Percentiles rank a stretch among this genome's conserved stretches.
Conservation (phyloP, 2,113 vertebrate species). For the Cinclus mexicanus region DNA sequence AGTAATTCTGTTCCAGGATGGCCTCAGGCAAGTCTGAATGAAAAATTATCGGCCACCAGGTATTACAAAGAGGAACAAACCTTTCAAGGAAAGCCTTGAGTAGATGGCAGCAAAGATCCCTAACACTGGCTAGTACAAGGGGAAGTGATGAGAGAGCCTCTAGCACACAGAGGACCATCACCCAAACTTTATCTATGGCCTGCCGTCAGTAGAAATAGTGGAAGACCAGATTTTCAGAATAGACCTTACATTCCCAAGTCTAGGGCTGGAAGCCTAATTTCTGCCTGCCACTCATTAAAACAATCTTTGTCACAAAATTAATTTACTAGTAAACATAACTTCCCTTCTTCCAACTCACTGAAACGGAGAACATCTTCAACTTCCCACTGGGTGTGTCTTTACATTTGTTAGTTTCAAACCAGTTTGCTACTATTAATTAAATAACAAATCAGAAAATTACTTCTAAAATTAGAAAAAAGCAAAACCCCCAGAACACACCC, state of each 20-base stretch:
- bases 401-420: slow-evolving; percentile 24
- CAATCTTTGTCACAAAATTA: neutral
- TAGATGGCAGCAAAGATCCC: neutral
- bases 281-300: neutral
- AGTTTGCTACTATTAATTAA: slow-evolving; percentile 64
- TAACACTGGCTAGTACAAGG: neutral
- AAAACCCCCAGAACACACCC: neutral
- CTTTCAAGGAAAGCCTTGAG: neutral
- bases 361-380: slow-evolving; percentile 8
- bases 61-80: neutral
- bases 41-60: neutral
- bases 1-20: neutral
- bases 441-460: slow-evolving; percentile 51
- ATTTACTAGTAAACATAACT: neutral
- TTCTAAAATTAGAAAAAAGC: slow-evolving; percentile 51
- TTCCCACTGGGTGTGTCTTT: slow-evolving; percentile 16
- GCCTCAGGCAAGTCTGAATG: neutral
- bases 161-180: neutral
- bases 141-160: neutral
- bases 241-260: neutral
- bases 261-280: neutral
- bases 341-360: neutral
- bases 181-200: neutral
- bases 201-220: neutral
- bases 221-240: neutral